phyloP scores from a whole-genome alignment of 2,797 vertebrate species.

The Megaceryle alcyon region DNA sequence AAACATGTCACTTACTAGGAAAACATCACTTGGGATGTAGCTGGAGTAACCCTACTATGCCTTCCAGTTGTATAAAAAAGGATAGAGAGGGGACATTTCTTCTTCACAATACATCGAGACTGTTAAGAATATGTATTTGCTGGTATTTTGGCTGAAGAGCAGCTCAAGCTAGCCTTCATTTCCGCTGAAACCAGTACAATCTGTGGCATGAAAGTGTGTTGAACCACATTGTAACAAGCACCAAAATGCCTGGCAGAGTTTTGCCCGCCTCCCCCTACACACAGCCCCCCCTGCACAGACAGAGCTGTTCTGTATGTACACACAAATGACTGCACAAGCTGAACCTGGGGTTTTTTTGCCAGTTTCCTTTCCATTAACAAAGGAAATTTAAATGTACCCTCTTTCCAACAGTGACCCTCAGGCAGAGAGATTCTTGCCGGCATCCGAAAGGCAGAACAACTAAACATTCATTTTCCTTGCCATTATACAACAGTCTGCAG shows the following conservation, averaged over 20 bases:
- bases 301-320: neutral
- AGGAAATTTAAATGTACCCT: neutral
- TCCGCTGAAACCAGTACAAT: neutral
- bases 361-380: neutral
- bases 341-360: accelerated
- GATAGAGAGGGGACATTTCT: neutral
- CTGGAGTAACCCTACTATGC: neutral
- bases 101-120: neutral
- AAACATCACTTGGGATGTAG: neutral
- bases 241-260: neutral
- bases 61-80: neutral
- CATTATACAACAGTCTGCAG: neutral
- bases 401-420: neutral
- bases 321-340: neutral
- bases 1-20: neutral
- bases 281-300: neutral
- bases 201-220: neutral
- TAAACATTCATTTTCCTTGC: neutral
- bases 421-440: neutral
- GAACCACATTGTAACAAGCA: neutral
- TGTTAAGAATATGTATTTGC: accelerated
- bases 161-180: neutral
- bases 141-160: neutral
- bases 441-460: neutral
- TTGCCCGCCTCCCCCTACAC: neutral